Conservation (phyloP, 2,113 vertebrate genomes). For the Porphyrio hochstetteri region DNA sequence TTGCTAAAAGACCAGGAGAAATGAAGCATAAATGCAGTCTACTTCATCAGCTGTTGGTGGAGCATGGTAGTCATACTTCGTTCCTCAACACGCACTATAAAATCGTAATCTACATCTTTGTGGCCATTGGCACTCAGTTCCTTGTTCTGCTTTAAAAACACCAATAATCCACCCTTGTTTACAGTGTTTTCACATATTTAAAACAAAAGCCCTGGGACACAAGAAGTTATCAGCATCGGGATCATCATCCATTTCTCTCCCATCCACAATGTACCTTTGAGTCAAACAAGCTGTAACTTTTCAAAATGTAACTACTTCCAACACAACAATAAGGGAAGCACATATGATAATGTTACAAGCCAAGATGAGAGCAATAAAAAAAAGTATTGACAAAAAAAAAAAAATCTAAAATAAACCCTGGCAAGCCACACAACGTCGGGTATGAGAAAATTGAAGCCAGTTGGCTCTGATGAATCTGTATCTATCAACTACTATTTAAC, state of each 20-base stretch:
- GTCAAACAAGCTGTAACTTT: background rate
- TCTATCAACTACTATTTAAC: constrained; percentile 21
- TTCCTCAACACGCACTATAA: background rate
- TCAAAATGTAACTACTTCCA: background rate
- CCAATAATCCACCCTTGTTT: background rate
- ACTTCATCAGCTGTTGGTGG: background rate
- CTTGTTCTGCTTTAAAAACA: background rate
- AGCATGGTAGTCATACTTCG: background rate
- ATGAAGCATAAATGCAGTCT: constrained; percentile 15
- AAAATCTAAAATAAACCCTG: background rate
- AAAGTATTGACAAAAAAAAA: background rate
- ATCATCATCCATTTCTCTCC: background rate
- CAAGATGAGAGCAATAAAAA: background rate
- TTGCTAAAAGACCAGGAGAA: constrained; percentile 15
- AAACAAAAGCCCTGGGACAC: background rate
- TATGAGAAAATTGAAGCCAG: constrained; percentile 19
- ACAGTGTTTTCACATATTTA: background rate
- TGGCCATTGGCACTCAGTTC: constrained; percentile 24
- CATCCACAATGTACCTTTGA: background rate
- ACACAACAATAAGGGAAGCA: background rate
- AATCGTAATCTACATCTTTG: constrained; percentile 16
- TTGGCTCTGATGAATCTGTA: background rate
- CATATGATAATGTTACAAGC: background rate
- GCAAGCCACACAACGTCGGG: rapidly evolving
- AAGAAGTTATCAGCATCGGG: background rate